phyloP scores from a whole-genome alignment of 2,888 invertebrate species.

The Euspilapteryx auroguttella region DNA sequence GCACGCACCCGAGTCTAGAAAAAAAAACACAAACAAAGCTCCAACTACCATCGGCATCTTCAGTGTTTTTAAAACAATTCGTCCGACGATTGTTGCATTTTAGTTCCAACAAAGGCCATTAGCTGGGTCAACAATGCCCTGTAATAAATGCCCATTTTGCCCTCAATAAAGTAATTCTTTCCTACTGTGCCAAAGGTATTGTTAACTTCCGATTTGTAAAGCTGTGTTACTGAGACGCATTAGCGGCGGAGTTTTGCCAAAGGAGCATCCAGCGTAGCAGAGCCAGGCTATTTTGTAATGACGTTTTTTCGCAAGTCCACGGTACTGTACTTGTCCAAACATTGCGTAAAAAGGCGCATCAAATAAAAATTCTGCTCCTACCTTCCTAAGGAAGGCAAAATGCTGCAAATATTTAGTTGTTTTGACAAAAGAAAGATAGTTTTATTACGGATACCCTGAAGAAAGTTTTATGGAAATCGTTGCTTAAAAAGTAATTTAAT shows the following conservation, averaged over 20 bases:
- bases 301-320: too few species aligned
- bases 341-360: too few species aligned
- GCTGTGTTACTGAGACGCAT: conserved; percentile 23
- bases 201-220: conserved; percentile 49
- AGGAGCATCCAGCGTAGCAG: conserved; percentile 2
- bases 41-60: conserved; percentile 23
- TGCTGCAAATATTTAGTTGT: too few species aligned
- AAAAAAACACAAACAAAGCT: conserved; percentile 11
- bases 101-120: conserved; percentile 13
- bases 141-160: conserved; percentile 41
- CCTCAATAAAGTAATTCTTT: conserved; percentile 43
- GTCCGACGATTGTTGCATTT: neutral
- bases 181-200: conserved; percentile 42
- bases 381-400: too few species aligned
- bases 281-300: conserved; percentile 22
- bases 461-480: too few species aligned
- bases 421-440: too few species aligned
- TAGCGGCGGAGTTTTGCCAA: conserved; percentile 24
- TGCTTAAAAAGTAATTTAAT: too few species aligned
- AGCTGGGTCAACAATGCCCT: conserved; percentile 18
- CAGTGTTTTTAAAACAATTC: conserved; percentile 16
- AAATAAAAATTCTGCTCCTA: too few species aligned
- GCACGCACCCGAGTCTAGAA: conserved; percentile 14
- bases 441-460: too few species aligned
- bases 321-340: too few species aligned